Conservation (phyloP, 2,797 vertebrate genomes). For the Pipistrellus kuhlii region DNA sequence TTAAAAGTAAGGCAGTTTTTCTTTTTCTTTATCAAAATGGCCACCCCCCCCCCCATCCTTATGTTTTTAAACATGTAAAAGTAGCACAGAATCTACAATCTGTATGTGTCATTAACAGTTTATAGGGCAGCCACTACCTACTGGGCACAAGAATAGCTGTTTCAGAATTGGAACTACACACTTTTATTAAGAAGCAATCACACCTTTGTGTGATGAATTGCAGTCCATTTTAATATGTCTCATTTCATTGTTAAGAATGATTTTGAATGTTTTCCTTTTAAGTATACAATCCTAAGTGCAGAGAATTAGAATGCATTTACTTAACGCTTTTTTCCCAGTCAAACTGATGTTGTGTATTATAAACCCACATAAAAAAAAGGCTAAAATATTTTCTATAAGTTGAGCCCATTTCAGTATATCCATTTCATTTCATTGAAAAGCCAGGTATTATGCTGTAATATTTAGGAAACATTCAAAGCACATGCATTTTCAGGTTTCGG, state of each 20-base stretch:
- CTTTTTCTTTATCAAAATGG: conserved; percentile 41
- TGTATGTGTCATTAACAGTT: not conserved
- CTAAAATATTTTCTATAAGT: conserved; percentile 8
- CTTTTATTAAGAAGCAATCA: conserved; percentile 39
- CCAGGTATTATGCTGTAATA: not conserved
- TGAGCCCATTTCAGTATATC: not conserved
- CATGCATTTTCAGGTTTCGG: not conserved
- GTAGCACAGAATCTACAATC: not conserved
- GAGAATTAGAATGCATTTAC: conserved; percentile 40
- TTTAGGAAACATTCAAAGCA: not conserved
- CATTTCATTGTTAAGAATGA: conserved; percentile 24
- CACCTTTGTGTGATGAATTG: conserved; percentile 16
- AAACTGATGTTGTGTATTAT: not conserved
- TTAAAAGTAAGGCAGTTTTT: not conserved
- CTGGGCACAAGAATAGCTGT: not conserved
- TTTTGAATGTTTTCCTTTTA: conserved; percentile 46
- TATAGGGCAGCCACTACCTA: not conserved
- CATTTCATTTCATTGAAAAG: conserved; percentile 1
- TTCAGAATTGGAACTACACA: conserved; percentile 1
- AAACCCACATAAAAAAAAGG: not conserved
- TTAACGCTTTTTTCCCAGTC: conserved; percentile 17
- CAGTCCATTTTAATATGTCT: not conserved
- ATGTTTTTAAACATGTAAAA: not conserved
- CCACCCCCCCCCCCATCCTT: not conserved
- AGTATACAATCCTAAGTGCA: not conserved